Base-by-base conservation (phyloP, 1,140 invertebrate species). In the Diachasma alloeum region DNA sequence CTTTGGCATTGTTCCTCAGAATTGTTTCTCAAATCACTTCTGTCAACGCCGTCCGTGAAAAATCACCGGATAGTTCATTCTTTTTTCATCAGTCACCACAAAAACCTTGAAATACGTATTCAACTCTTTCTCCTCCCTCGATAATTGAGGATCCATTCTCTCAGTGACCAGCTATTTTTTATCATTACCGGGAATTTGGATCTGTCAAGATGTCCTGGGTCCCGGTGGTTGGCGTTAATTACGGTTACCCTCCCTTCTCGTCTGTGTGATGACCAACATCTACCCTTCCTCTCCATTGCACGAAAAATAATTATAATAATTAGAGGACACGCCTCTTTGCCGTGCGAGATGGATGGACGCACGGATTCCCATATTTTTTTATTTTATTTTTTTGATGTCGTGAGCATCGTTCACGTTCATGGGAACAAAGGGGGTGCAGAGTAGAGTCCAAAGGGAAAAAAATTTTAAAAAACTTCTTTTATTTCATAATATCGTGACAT, bases 221-320 rank as follows among this genome's bases (percentile, higher is more conserved):
- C 5, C 80, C 2, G 26, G 83, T 80, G 80, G 84, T 85, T 87
- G 87, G 31, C 85, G 84, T 89, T 89, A 90, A 90, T 90, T 89
- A 87, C 83, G 86, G 86, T 88, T 83, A 81, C 56, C 66, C 75
- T 78, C 68, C 67, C 59, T 39, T 46, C 39, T 48, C 10, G 46
- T 11, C n/a, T 39, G n/a, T 22, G 36, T 63, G 36, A 39, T 68
- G 48, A 19, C 36, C 46, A 31, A 67, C 53, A 42, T 78, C 53
- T 74, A 74, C 75, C 36, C 68, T 31, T 72, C 31, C 69, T 53
- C 78, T 78, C 70, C 79, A 80, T 81, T 76, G 81, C 80, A 82
- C 79, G 77, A 79, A 82, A 42, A 87, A 89, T 90, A 88, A 90
- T 90, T 90, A 90, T 89, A 89, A 90, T 90, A 89, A 89, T 90